Evolutionary conservation across 2,797 vertebrate genomes (phyloP), one percentile per base, ranked within the genome.

Genomic region (Bradypus variegatus): DNA sequence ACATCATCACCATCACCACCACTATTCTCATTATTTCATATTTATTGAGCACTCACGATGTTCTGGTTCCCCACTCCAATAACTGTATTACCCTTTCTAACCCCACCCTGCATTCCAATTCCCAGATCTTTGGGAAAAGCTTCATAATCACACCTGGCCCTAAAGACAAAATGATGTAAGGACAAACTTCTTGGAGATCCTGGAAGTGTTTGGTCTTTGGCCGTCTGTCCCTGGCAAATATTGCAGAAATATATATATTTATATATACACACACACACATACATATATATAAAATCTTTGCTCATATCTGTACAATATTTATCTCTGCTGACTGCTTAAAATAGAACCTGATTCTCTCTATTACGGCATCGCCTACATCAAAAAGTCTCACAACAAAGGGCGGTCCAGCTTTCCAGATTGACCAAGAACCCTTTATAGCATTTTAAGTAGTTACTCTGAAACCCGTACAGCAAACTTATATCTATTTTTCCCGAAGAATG

Each of bases 111-210:
- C 62, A 85, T 88, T 76, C 69, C 82, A 84, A 92, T 67, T 76
- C 73, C 41, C 53, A 58, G 62, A 96, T 97, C 97, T 97, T 97
- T 97, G 97, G 97, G 96, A 96, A 97, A 95, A 97, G 97, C 96
- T 97, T 95, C 93, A 97, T 96, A 97, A 94, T 96, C 95, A 95
- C 94, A 97, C 94, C 91, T 90, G 92, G 85, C 76, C 90, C 93
- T 96, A 96, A 94, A 97, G 93, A 97, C 94, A 97, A 93, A 55
- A 94, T 88, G 60, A 85, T 94, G 76, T 36, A 75, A 93, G 90
- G 90, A 90, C 41, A 93, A 82, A 93, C 85, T 72, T 92, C 73
- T 87, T 79, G 78, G 94, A 91, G 78, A 94, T 25, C 18, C 86
- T 93, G 82, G 95, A 95, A 23, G 91, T 96, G 93, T 94, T 94